Base-by-base conservation (phyloP, 2,797 vertebrate species). In the Lycodopsis pacificus region DNA sequence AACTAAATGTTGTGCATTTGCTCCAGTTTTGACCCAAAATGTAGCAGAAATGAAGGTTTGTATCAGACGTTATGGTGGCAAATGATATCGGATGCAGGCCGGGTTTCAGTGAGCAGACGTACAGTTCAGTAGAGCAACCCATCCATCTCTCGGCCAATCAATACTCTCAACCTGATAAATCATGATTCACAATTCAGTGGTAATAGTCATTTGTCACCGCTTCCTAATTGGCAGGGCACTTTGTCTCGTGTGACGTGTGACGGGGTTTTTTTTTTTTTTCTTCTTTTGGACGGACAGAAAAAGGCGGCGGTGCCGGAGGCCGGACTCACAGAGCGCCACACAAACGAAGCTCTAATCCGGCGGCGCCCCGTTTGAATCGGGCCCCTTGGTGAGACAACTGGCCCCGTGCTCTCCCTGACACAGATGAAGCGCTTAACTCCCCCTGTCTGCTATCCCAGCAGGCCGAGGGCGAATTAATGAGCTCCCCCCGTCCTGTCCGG, bases 381-480 rank as follows among this genome's bases (percentile, higher is more conserved):
- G 7, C 54, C 57, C 77, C 80, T 77, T 76, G 86, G 89, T 91
- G 93, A 91, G 91, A 82, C 82, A 81, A 93, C 88, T 77, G 65
- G 54, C 66, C 89, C 89, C 81, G 30, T 2, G 73, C 87, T 91
- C 89, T 88, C 27, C 81, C 92, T 98, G 98, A 98, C 98, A 97
- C 95, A 98, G 98, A 99, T 94, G 93, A 96, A 99, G 96, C 96
- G 92, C 94, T 95, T 93, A 95, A 94, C 95, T 93, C 94, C 85
- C 89, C 94, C 92, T 93, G 93, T 94, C 91, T 95, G 91, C 96
- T 94, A 90, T 96, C 97, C 95, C 96, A 95, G 95, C 95, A 95
- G 96, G 97, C 86, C 92, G 49, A 91, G 95, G 96, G 95, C 97
- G 97, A 97, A 99, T 99, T 98, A 99, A 99, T 96, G 97, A 98